Conservation (phyloP, 2,113 vertebrate genomes). For the Rhinichthys klamathensis region DNA sequence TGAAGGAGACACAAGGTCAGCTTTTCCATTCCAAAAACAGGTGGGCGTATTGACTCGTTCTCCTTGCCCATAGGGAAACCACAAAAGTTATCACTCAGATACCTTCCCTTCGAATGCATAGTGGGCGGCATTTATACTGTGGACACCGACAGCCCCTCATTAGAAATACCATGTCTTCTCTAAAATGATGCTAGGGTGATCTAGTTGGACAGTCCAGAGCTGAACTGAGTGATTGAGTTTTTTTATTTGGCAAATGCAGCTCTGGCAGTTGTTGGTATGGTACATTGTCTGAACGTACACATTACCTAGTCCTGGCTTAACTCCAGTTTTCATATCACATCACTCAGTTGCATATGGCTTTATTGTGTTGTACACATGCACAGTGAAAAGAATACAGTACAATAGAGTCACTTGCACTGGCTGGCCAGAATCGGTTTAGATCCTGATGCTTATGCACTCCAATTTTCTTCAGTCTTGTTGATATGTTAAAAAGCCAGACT, state of each 20-base stretch:
- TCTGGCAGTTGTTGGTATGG: background rate
- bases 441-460: background rate
- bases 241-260: background rate
- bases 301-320: background rate
- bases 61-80: background rate
- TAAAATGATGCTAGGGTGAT: background rate
- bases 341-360: background rate
- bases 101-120: background rate
- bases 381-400: background rate
- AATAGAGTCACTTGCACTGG: background rate
- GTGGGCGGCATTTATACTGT: background rate
- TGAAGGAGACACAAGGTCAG: background rate
- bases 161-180: background rate
- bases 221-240: background rate
- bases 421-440: background rate
- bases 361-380: background rate
- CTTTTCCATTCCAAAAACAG: background rate
- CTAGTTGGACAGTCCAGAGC: background rate
- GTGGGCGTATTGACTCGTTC: background rate
- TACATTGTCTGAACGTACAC: background rate
- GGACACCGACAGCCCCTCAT: background rate
- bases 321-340: background rate
- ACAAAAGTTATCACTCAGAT: background rate
- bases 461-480: background rate
- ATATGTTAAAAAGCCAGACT: slow-evolving; percentile 6